These are phyloP conservation scores for Cerastis rubricosa DNA, from an alignment of 2,888 invertebrate genomes.

Conservation along the genomic window DNA sequence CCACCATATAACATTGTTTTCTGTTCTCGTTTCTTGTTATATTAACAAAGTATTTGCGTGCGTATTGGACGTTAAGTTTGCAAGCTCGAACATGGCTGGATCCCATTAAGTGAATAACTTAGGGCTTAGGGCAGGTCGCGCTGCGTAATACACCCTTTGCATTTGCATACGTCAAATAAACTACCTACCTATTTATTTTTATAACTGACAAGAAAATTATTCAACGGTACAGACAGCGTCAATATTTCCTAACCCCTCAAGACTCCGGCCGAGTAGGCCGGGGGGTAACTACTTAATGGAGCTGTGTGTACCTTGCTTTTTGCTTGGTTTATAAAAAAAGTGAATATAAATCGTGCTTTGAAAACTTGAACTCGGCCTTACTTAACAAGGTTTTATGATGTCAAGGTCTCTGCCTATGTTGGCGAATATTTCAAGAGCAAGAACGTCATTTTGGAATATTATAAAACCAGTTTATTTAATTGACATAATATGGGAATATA, in stretches of 20 bases:
- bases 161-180: constrained; percentile 28
- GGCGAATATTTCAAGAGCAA: not conserved
- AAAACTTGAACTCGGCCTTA: not conserved
- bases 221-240: no score
- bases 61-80: constrained; percentile 4
- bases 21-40: not conserved
- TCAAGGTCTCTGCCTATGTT: not conserved
- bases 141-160: not conserved
- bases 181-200: not conserved
- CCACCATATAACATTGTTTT: not conserved
- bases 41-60: constrained; percentile 19
- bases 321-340: not conserved
- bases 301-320: not conserved
- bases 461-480: not conserved
- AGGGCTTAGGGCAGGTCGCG: constrained; percentile 27
- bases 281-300: no score
- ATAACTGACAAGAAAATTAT: constrained; percentile 20
- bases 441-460: not conserved
- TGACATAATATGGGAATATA: not conserved
- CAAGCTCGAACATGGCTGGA: not conserved
- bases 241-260: no score
- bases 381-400: not conserved
- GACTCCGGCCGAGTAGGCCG: no score
- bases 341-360: not conserved
- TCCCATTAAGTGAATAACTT: constrained; percentile 35